A percentile compares a stretch with the other conserved stretches of the same genome.
These are phyloP conservation scores for Melanostoma mellinum DNA, from an alignment of 2,888 invertebrate species.

Conservation along the genomic window DNA sequence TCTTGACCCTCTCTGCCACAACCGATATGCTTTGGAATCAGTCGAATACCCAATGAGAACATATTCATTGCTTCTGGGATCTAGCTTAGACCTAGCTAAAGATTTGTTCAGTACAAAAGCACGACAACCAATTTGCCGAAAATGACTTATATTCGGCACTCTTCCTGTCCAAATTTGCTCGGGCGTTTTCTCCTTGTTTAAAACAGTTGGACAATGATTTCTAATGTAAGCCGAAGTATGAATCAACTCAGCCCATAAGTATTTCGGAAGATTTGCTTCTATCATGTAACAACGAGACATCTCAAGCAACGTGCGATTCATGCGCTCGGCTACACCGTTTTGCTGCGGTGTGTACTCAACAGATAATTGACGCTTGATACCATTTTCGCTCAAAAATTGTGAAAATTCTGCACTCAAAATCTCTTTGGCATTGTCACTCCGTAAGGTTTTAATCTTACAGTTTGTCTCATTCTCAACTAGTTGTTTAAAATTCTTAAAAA, in stretches of 20 bases:
- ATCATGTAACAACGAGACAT: conserved; percentile 74
- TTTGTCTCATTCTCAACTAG: conserved; percentile 23
- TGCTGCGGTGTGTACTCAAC: conserved; percentile 47
- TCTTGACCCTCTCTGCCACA: too few species aligned
- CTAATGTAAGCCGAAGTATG: conserved; percentile 48
- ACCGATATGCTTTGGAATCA: too few species aligned
- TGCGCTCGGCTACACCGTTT: conserved; percentile 50
- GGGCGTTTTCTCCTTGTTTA: conserved; percentile 47
- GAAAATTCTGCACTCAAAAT: conserved; percentile 29
- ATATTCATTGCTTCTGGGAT: conserved; percentile 36
- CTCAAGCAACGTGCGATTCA: conserved; percentile 63
- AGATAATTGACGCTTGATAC: conserved; percentile 43
- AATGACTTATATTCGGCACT: conserved; percentile 42
- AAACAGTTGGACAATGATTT: conserved; percentile 46
- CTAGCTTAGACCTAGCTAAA: conserved; percentile 29
- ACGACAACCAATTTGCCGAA: conserved; percentile 37
- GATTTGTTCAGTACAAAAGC: conserved; percentile 34
- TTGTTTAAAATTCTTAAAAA: conserved; percentile 30
- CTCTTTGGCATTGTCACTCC: conserved; percentile 37
- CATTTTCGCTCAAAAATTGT: conserved; percentile 22
- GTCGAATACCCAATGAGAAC: conserved; percentile 3
- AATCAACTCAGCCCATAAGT: conserved; percentile 65
- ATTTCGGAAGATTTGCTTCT: conserved; percentile 70
- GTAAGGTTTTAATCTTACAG: conserved; percentile 29
- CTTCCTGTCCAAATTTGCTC: conserved; percentile 51